Evolutionary conservation across 2,113 vertebrate genomes (phyloP).

Genomic region (pig (Sus scrofa)): T2T-Sscrofa CM000814.6:134240501-134241000

Average conservation of each 20-base stretch:
- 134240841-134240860: not conserved
- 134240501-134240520: too few relatives aligned
- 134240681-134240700: not conserved
- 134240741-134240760: not conserved
- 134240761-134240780: not conserved
- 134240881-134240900: not conserved
- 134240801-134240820: not conserved
- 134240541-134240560: too few relatives aligned
- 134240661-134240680: not conserved
- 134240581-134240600: too few relatives aligned
- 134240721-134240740: not conserved
- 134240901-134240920: not conserved
- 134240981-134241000: not conserved
- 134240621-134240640: too few relatives aligned
- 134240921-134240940: not conserved
- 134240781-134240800: not conserved
- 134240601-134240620: too few relatives aligned
- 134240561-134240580: too few relatives aligned
- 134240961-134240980: not conserved
- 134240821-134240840: not conserved
- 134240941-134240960: not conserved
- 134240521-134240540: too few relatives aligned
- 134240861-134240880: not conserved
- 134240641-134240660: not conserved
- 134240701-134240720: not conserved